Evolutionary conservation across 2,113 vertebrate species (phyloP).

Genomic region (Herpetotheres cachinnans): DNA sequence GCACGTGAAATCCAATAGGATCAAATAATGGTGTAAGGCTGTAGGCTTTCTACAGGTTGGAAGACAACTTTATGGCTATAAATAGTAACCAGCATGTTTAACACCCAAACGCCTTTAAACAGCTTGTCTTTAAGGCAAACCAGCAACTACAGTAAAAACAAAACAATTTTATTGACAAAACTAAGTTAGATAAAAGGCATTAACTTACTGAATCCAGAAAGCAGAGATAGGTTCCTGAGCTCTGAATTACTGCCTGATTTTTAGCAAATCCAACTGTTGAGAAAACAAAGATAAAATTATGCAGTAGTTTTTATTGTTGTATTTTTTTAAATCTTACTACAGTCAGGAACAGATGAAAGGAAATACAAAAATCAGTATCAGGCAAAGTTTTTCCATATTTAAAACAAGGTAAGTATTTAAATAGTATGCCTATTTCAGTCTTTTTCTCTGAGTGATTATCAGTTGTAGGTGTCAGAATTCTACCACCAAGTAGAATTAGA

Average conservation of each 20-base stretch:
- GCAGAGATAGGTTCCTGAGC: constrained; percentile 87
- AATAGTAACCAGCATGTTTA: not conserved
- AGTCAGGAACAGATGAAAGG: not conserved
- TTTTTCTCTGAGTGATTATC: not conserved
- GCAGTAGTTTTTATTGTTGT: not conserved
- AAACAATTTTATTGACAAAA: not conserved
- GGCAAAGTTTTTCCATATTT: not conserved
- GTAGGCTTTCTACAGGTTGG: not conserved
- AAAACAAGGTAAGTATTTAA: not conserved
- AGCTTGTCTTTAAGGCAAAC: not conserved
- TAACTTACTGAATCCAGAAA: constrained; percentile 95
- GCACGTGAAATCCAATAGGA: not conserved
- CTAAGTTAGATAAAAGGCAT: not conserved
- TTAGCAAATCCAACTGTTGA: constrained; percentile 93
- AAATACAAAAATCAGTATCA: not conserved
- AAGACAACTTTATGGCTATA: not conserved
- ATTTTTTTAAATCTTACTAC: not conserved
- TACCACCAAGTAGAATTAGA: not conserved
- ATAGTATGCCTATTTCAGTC: not conserved
- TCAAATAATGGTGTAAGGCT: not conserved
- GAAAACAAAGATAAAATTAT: constrained; percentile 13
- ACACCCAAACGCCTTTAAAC: not conserved
- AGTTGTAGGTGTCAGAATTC: not conserved
- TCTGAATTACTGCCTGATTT: constrained; percentile 89
- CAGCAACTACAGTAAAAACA: not conserved